Base-by-base conservation (phyloP, 2,113 vertebrate genomes). In the Glaucomys volans region DNA sequence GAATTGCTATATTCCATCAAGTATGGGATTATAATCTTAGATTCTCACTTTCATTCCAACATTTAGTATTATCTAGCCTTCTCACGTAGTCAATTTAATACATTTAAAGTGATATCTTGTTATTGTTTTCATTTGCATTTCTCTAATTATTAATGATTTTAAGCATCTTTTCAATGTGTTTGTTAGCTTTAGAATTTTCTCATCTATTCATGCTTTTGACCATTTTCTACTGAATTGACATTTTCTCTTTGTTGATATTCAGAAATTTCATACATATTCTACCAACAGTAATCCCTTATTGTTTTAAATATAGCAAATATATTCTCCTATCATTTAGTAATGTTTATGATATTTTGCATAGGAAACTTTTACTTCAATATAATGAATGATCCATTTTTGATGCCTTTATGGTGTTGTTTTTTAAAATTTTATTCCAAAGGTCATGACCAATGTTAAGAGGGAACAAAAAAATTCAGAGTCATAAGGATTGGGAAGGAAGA, bases 121-220 rank as follows among this genome's bases (percentile, higher is more conserved):
- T 94, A 52, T 85, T 96, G 40, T 94, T 95, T 87, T 87, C 44
- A 91, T 94, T 94, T 97, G 32, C 52, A 67, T 71, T 88, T 74
- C 59, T 95, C 69, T 94, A 83, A 37, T 80, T 82, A 54, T 72
- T 94, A 88, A 87, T 92, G 52, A 52, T 80, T 74, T 71, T 91
- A 94, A 95, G 24, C 76, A 80, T 87, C 67, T 95, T 79, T 76
- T 95, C 52, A 18, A 42, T 40, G 57, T 71, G 22, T 86, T 88
- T 59, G 3, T 11, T 96, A 79, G 69, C 20, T 75, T 95, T 80
- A 44, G 67, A 57, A 24, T 91, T 94, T 87, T 64, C 74, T 86
- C 69, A 66, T 91, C 83, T 86, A 2, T 88, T 71, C 76, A 79
- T 88, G 44, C 71, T 77, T 84, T 66, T 91, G 85, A 80, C 74